These are phyloP conservation scores for Tenualosa thibaudeaui DNA, from an alignment of 2,797 vertebrate species.

Conservation along the genomic window DNA sequence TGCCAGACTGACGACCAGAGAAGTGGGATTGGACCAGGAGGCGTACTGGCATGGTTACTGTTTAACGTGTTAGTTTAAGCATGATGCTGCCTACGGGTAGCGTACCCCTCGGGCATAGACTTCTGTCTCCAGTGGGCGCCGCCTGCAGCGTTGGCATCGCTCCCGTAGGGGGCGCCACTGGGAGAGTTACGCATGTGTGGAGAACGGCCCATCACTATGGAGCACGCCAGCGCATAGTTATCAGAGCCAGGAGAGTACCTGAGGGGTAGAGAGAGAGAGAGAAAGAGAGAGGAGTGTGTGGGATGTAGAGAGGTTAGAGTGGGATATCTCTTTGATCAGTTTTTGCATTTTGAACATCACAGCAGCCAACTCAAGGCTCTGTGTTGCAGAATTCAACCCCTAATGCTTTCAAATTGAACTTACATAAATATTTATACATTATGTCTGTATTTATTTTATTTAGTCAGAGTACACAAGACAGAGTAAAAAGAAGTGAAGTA, in stretches of 20 bases:
- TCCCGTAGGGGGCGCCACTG: slow-evolving; percentile 83
- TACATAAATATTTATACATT: no score
- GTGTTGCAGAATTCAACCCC: no score
- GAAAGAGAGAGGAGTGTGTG: neutral
- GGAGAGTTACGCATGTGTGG: slow-evolving; percentile 87
- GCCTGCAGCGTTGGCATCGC: slow-evolving; percentile 79
- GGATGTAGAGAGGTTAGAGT: neutral
- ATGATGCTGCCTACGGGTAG: neutral
- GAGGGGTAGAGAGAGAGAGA: slow-evolving; percentile 18
- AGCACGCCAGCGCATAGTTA: slow-evolving; percentile 91
- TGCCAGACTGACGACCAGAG: no score
- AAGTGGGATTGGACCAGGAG: no score
- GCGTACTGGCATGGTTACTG: neutral
- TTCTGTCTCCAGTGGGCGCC: slow-evolving; percentile 88
- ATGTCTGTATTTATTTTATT: no score
- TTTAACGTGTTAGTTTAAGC: neutral
- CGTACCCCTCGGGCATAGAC: slow-evolving; percentile 91
- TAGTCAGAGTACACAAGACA: no score
- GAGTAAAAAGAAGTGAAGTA: no score
- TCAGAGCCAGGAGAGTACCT: slow-evolving; percentile 92
- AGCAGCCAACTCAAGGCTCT: no score
- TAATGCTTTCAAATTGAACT: no score
- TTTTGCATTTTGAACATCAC: no score
- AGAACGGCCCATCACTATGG: slow-evolving; percentile 87
- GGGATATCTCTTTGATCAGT: no score